Percentiles rank a stretch among this genome's conserved stretches.
Evolutionary conservation across 2,888 invertebrate genomes (phyloP).

Genomic region (Aporophyla lueneburgensis): DNA sequence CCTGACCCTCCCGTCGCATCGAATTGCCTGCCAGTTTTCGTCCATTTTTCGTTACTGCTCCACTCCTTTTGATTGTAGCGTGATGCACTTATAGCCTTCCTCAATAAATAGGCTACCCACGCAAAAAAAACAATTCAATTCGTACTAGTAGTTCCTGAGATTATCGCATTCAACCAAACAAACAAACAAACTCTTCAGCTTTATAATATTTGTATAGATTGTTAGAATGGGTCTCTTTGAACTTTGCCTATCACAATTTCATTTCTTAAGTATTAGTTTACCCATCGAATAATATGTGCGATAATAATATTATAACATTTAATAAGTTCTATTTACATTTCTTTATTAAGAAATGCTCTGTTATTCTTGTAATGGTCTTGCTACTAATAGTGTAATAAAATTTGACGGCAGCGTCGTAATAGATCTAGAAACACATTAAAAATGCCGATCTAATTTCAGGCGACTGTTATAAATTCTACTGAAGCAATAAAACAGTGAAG

Average conservation of each 20-base stretch:
- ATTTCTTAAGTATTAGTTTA: neutral
- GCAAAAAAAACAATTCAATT: too few relatives aligned
- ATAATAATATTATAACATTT: neutral
- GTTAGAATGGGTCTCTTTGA: neutral
- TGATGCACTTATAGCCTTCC: too few relatives aligned
- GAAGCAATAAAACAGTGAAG: conserved; percentile 42
- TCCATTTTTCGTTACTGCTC: too few relatives aligned
- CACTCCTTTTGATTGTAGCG: too few relatives aligned
- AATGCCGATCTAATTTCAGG: conserved; percentile 47
- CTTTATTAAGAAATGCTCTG: neutral
- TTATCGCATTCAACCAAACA: too few relatives aligned
- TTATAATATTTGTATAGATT: too few relatives aligned
- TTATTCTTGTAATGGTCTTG: conserved; percentile 2
- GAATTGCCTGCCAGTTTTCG: too few relatives aligned
- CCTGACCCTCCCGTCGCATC: too few relatives aligned
- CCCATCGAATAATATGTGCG: neutral
- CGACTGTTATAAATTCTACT: conserved; percentile 38
- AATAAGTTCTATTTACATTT: neutral
- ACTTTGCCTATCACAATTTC: neutral
- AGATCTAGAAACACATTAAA: conserved; percentile 47
- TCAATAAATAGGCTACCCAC: too few relatives aligned
- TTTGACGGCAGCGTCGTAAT: conserved; percentile 19
- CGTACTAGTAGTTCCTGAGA: too few relatives aligned
- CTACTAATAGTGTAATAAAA: conserved; percentile 40
- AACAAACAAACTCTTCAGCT: too few relatives aligned